Evolutionary conservation across 2,888 invertebrate species (phyloP).

Genomic region (Hermaeophaga mercurialis): DNA sequence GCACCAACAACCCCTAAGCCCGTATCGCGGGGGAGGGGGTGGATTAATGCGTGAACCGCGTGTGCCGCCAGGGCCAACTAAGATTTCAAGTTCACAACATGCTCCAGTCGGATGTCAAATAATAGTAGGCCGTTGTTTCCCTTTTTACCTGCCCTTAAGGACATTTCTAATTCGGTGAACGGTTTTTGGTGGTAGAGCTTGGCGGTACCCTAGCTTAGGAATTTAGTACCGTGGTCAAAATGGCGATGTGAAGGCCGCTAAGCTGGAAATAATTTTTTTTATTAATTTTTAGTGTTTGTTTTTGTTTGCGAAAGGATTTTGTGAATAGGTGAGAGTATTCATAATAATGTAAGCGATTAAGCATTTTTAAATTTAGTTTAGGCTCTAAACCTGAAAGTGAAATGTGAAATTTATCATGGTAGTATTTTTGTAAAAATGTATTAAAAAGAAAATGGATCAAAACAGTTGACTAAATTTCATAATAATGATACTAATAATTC

Average conservation of each 20-base stretch:
- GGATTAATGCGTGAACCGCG: slow-evolving; percentile 49
- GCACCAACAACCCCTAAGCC: slow-evolving; percentile 15
- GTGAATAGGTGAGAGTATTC: not conserved
- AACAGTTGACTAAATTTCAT: too few species aligned
- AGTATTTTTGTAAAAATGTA: too few species aligned
- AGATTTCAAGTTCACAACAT: slow-evolving; percentile 35
- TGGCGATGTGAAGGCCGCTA: not conserved
- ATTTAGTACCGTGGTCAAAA: not conserved
- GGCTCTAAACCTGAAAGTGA: too few species aligned
- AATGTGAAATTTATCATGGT: too few species aligned
- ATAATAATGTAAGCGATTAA: too few species aligned
- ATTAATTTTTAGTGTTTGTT: not conserved
- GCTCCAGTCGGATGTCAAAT: slow-evolving; percentile 35
- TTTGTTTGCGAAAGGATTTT: not conserved
- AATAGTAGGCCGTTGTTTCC: slow-evolving; percentile 27
- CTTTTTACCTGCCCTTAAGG: slow-evolving; percentile 34
- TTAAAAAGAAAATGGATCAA: too few species aligned
- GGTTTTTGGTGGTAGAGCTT: slow-evolving; percentile 4
- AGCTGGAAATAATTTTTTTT: not conserved
- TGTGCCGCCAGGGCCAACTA: slow-evolving; percentile 38
- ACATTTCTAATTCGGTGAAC: slow-evolving; percentile 18
- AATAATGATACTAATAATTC: too few species aligned
- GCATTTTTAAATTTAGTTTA: too few species aligned
- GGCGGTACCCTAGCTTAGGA: not conserved
- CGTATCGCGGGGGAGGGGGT: slow-evolving; percentile 45